Percentiles rank a stretch among this genome's conserved stretches.
phyloP scores from a whole-genome alignment of 2,797 vertebrate species.

The Semaprochilodus insignis region DNA sequence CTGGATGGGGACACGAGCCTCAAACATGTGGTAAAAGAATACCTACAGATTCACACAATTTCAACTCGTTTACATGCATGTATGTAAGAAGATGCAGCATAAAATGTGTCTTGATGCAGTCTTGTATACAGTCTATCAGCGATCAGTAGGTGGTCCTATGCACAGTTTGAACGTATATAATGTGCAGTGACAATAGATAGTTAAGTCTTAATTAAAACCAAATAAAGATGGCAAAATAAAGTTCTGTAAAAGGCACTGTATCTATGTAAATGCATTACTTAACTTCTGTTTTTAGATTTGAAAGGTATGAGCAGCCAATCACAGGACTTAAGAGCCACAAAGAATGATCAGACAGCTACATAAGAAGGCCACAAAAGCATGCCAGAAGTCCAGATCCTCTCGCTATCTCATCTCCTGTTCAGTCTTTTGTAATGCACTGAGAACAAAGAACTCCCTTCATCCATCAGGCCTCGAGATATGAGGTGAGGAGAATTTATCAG shows the following conservation, averaged over 20 bases:
- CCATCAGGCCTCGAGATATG: slow-evolving; percentile 41
- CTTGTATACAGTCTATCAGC: no score
- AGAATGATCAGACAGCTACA: background rate
- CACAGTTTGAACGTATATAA: no score
- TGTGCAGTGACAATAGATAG: no score
- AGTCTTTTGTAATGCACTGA: background rate
- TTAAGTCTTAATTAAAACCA: background rate
- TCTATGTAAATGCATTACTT: no score
- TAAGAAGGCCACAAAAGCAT: background rate
- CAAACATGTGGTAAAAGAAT: no score
- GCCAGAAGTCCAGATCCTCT: background rate
- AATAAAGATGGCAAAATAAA: background rate
- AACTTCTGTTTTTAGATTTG: no score
- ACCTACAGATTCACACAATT: no score
- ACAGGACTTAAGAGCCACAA: background rate
- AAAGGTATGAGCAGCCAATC: background rate
- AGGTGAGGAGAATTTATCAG: slow-evolving; percentile 15
- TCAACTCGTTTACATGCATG: no score
- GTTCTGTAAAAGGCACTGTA: background rate
- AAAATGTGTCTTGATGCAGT: no score
- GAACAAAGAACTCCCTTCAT: slow-evolving; percentile 54
- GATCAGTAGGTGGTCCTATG: no score
- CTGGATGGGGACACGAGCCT: no score
- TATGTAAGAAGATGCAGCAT: no score
- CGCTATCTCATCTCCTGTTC: background rate